Conservation (phyloP, 2,888 invertebrate genomes). For the Therioaphis trifolii region DNA sequence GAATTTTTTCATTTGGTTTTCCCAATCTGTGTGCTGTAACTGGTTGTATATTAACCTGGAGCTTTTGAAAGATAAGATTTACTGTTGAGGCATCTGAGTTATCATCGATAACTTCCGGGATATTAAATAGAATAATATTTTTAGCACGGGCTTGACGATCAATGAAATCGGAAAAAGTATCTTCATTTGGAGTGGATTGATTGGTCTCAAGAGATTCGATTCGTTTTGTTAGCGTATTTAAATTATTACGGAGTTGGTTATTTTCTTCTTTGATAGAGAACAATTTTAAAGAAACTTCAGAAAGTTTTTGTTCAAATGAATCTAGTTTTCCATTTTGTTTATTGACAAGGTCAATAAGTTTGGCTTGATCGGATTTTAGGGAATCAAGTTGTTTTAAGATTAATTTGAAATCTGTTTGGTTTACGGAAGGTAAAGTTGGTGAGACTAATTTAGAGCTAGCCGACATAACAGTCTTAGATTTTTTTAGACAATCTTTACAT, state of each 20-base stretch:
- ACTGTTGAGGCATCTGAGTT: background rate
- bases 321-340: too few relatives aligned
- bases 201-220: background rate
- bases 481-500: too few relatives aligned
- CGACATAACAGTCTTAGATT: too few relatives aligned
- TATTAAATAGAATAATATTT: constrained; percentile 16
- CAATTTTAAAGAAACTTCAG: background rate
- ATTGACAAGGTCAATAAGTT: too few relatives aligned
- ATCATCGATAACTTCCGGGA: background rate
- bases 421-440: too few relatives aligned
- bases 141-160: background rate
- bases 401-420: too few relatives aligned
- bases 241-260: constrained; percentile 6
- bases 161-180: constrained; percentile 17
- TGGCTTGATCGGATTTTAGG: too few relatives aligned
- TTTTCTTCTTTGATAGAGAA: background rate
- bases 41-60: background rate
- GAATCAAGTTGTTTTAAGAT: too few relatives aligned
- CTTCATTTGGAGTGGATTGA: background rate
- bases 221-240: background rate
- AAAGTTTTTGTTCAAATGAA: background rate
- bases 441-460: too few relatives aligned
- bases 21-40: background rate
- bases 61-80: background rate
- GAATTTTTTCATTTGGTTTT: background rate